Conservation (phyloP, 2,888 invertebrate genomes). For the Epinotia ramella region DNA sequence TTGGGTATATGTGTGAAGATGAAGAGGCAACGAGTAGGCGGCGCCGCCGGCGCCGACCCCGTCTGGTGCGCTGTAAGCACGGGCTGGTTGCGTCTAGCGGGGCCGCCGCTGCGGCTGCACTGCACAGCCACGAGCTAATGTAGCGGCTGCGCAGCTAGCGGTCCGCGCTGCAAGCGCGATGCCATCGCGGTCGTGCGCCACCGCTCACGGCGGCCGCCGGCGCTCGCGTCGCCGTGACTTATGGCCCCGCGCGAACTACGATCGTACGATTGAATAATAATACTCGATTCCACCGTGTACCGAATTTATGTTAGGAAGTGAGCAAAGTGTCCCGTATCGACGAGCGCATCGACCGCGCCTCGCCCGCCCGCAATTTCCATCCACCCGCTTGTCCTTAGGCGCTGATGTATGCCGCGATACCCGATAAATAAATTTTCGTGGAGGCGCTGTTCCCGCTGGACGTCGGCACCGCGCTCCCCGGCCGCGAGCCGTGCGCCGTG, state of each 20-base stretch:
- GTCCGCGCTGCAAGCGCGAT: conserved; percentile 70
- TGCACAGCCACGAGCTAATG: conserved; percentile 47
- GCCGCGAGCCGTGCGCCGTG: conserved; percentile 49
- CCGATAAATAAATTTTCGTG: conserved; percentile 75
- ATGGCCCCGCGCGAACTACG: conserved; percentile 83
- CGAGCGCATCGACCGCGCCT: conserved; percentile 69
- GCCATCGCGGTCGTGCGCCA: conserved; percentile 82
- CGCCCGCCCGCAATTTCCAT: conserved; percentile 70
- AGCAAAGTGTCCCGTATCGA: conserved; percentile 79
- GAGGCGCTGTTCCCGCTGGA: conserved; percentile 62
- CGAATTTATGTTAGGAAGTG: conserved; percentile 85
- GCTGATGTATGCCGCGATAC: conserved; percentile 68
- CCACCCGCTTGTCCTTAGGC: conserved; percentile 69
- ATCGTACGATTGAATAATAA: conserved; percentile 85
- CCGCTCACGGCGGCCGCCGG: conserved; percentile 83
- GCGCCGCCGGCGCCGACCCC: background rate
- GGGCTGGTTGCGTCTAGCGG: background rate
- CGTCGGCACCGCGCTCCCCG: conserved; percentile 50
- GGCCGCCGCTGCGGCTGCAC: conserved; percentile 13
- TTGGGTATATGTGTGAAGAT: background rate
- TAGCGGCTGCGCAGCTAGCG: conserved; percentile 62
- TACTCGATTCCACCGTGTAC: conserved; percentile 81
- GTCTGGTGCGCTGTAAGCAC: background rate
- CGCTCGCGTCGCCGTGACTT: conserved; percentile 83
- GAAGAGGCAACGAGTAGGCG: background rate